These are phyloP conservation scores for Epinotia bilunana DNA, from an alignment of 2,888 invertebrate species.

Conservation along the genomic window DNA sequence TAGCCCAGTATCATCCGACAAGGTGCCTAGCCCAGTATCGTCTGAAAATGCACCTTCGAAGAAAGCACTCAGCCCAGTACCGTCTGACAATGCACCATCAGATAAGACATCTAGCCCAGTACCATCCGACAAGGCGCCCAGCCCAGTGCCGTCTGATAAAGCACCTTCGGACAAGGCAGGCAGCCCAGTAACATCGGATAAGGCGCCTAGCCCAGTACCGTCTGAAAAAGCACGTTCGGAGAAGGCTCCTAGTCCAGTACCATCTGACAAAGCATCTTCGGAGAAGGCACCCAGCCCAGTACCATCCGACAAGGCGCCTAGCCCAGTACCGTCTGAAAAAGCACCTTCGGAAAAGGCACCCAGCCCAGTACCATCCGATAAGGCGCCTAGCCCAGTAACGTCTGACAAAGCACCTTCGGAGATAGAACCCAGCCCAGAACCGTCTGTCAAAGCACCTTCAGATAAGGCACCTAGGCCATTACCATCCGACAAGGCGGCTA, in stretches of 20 bases:
- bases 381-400: conserved; percentile 5
- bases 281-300: conserved; percentile 23
- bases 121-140: background rate
- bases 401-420: conserved; percentile 3
- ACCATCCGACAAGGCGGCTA: conserved; percentile 42
- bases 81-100: background rate
- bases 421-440: background rate
- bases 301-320: conserved; percentile 24
- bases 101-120: background rate
- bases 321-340: conserved; percentile 13
- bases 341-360: background rate
- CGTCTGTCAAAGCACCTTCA: background rate
- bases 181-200: conserved; percentile 5
- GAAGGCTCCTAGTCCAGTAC: conserved; percentile 28
- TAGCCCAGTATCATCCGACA: background rate
- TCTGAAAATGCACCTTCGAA: conserved; percentile 4
- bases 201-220: conserved; percentile 25
- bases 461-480: background rate
- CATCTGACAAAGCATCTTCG: conserved; percentile 4
- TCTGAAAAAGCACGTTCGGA: conserved; percentile 25
- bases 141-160: conserved; percentile 7
- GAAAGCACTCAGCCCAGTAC: conserved; percentile 1
- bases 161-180: background rate
- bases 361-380: conserved; percentile 3
- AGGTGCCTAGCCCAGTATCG: conserved; percentile 1